Evolutionary conservation across 2,113 vertebrate species (phyloP).

Genomic region (Melanostigma gelatinosum): DNA sequence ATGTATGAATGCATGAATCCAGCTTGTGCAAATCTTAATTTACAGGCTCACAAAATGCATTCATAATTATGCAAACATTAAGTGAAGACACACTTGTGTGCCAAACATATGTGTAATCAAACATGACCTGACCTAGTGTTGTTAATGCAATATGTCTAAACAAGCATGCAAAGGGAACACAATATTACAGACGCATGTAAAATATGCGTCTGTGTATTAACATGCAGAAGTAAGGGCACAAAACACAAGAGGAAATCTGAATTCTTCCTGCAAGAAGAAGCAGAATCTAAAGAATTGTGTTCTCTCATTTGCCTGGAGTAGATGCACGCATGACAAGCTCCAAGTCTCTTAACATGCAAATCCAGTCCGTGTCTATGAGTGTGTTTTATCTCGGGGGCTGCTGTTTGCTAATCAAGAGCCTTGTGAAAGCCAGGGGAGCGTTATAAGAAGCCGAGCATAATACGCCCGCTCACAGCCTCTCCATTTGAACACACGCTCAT

Average conservation of each 20-base stretch:
- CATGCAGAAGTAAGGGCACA: neutral
- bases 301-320: conserved; percentile 50
- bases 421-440: conserved; percentile 75
- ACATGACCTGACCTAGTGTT: neutral
- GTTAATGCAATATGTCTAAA: neutral
- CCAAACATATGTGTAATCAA: neutral
- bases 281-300: conserved; percentile 36
- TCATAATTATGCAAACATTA: neutral
- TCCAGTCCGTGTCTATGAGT: conserved; percentile 56
- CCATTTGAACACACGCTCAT: conserved; percentile 73
- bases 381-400: conserved; percentile 74
- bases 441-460: conserved; percentile 69
- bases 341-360: conserved; percentile 73
- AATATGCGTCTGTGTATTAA: neutral
- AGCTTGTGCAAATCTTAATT: conserved; percentile 23
- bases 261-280: conserved; percentile 20
- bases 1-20: conserved; percentile 1
- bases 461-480: conserved; percentile 42
- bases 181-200: neutral
- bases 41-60: conserved; percentile 16
- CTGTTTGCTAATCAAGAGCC: conserved; percentile 81
- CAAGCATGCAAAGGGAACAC: neutral
- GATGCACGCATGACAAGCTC: conserved; percentile 61
- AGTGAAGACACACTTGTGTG: neutral
- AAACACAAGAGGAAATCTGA: conserved; percentile 16